Percentiles rank a stretch among this genome's conserved stretches.
phyloP scores from a whole-genome alignment of 2,888 invertebrate species.

The Stomorhina lunata region DNA sequence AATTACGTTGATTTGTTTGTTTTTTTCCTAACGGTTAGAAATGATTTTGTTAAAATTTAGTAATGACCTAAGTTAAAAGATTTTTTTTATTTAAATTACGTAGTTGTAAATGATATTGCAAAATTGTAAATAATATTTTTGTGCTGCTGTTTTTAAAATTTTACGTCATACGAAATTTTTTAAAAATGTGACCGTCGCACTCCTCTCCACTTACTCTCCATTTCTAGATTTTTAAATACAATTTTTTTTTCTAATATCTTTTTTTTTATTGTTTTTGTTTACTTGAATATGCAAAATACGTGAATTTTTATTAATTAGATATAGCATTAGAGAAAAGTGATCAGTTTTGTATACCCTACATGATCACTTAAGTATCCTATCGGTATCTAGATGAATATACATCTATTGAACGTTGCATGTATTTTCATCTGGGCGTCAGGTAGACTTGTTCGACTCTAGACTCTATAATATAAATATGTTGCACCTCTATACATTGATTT shows the following conservation, averaged over 20 bases:
- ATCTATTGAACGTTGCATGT: too few relatives aligned
- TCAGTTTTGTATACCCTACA: too few relatives aligned
- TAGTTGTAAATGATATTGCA: background rate
- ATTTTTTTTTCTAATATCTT: background rate
- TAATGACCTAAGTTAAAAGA: background rate
- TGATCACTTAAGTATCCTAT: too few relatives aligned
- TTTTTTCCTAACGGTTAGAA: background rate
- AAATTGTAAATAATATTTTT: too few relatives aligned
- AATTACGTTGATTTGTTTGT: background rate
- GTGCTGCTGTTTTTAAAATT: background rate
- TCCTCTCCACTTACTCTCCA: background rate
- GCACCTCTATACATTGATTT: too few relatives aligned
- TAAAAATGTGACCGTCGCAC: background rate
- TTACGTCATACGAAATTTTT: background rate
- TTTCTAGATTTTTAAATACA: constrained; percentile 1
- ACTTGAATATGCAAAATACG: constrained; percentile 25
- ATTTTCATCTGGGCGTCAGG: too few relatives aligned
- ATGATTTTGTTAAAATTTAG: background rate
- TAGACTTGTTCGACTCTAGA: too few relatives aligned
- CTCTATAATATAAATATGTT: too few relatives aligned
- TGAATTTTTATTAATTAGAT: background rate
- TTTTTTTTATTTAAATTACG: background rate
- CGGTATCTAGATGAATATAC: too few relatives aligned
- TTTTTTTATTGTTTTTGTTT: background rate
- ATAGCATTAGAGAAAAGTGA: background rate